phyloP scores from a whole-genome alignment of 2,888 invertebrate genomes.

The Pollenia amentaria region DNA sequence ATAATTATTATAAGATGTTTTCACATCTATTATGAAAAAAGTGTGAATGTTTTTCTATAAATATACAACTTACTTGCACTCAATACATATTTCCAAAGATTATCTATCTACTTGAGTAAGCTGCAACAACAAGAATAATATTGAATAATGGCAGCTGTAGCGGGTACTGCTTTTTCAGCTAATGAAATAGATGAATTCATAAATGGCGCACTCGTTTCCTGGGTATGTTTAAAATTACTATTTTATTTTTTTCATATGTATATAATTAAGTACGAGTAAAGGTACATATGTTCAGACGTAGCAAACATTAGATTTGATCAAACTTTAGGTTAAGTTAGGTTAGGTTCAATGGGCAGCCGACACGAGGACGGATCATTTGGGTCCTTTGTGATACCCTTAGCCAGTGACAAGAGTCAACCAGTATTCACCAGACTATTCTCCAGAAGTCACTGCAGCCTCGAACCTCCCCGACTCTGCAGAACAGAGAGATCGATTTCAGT shows the following conservation, averaged over 20 bases:
- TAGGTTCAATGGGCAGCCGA: too few species aligned
- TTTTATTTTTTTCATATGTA: neutral
- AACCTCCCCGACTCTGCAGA: too few species aligned
- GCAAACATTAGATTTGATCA: too few species aligned
- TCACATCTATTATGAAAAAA: neutral
- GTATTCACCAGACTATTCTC: too few species aligned
- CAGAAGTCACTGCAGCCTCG: too few species aligned
- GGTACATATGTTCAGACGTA: too few species aligned
- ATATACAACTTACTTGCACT: neutral
- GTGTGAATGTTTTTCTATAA: neutral
- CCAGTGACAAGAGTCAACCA: too few species aligned
- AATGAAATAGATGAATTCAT: slow-evolving; percentile 93
- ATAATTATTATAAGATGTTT: neutral
- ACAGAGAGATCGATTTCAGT: too few species aligned
- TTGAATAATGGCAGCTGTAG: slow-evolving; percentile 69
- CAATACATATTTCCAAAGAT: neutral
- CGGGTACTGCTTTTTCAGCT: slow-evolving; percentile 84
- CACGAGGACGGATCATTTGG: too few species aligned
- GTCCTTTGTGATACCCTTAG: too few species aligned
- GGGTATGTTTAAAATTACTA: slow-evolving; percentile 87
- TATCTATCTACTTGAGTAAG: neutral
- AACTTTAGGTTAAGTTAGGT: too few species aligned
- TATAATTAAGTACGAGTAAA: too few species aligned
- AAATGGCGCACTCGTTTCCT: slow-evolving; percentile 92
- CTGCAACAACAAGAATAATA: slow-evolving; percentile 8